Evolutionary conservation across 2,888 invertebrate genomes (phyloP), one percentile per base, ranked within the genome.

Genomic region (Vanessa cardui): DNA sequence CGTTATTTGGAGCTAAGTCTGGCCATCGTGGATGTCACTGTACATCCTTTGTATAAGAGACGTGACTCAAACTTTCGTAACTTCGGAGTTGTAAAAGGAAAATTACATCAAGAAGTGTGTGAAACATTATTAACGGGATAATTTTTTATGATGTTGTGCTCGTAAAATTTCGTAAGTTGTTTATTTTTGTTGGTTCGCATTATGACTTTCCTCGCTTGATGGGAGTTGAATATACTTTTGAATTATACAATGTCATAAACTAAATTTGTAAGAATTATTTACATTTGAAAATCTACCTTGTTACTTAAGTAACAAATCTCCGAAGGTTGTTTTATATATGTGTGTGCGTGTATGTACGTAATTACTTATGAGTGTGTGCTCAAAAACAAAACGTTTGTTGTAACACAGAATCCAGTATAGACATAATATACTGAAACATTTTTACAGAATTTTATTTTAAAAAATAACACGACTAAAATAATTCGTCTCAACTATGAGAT

Each of bases 41-140:
- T 68, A 66, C 65, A 62, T 64, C 71, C 72, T 72, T 68, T 70
- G 67, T 67, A 58, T 31, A 47, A 47, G 54, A 58, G 61, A 68
- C 61, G 63, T 62, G 64, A 62, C 71, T 61, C 50, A 66, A 69
- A 73, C 67, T 73, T 73, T 21, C 49, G 39, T 44, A 68, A 71
- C 54, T 73, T 71, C 58, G 64, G 59, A 69, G 50, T 66, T 66
- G 66, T 52, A 52, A 70, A 39, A 64, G 52, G 66, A 62, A 67
- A 67, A 69, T 69, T 67, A 69, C 62, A 64, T 63, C 18, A 56
- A 54, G 54, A 62, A 64, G 63, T 69, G 63, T 64, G 66, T 66
- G 64, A 45, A 47, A 50, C 54, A 63, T 61, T 67, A 59, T 69
- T 62, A 69, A 26, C 50, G n/a, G 56, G 69, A 64, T 64, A 58